Conservation (phyloP, 2,888 invertebrate genomes). For the Cephalotes varians region DNA sequence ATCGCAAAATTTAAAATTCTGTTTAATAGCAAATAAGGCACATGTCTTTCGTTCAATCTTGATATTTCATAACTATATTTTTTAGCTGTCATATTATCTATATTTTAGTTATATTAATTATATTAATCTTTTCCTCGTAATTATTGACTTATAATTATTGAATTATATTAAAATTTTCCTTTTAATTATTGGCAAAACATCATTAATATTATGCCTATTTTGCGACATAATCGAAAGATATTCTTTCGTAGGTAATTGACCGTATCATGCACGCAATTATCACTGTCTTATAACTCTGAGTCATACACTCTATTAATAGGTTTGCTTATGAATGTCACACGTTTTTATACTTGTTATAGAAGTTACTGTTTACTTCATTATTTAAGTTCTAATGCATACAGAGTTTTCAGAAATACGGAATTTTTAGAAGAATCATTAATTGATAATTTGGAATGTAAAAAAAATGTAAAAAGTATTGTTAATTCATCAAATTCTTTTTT, state of each 20-base stretch:
- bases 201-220: not conserved
- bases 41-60: not conserved
- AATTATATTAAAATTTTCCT: not conserved
- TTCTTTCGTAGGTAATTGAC: constrained; percentile 27
- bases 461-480: not conserved
- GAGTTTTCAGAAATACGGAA: not conserved
- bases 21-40: not conserved
- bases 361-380: not conserved
- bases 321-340: constrained; percentile 11
- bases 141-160: not conserved
- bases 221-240: not conserved
- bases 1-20: not conserved
- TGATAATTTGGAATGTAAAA: too few species aligned
- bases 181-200: not conserved
- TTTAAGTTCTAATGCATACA: not conserved
- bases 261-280: not conserved
- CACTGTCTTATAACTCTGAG: constrained; percentile 16
- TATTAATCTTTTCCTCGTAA: not conserved
- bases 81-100: not conserved
- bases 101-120: not conserved
- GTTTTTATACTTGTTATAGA: constrained; percentile 11
- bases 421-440: not conserved
- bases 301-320: constrained; percentile 28
- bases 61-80: not conserved
- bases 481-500: not conserved